Evolutionary conservation across 2,888 invertebrate genomes (phyloP), one percentile per base, ranked within the genome.

Genomic region (Tipula lateralis): DNA sequence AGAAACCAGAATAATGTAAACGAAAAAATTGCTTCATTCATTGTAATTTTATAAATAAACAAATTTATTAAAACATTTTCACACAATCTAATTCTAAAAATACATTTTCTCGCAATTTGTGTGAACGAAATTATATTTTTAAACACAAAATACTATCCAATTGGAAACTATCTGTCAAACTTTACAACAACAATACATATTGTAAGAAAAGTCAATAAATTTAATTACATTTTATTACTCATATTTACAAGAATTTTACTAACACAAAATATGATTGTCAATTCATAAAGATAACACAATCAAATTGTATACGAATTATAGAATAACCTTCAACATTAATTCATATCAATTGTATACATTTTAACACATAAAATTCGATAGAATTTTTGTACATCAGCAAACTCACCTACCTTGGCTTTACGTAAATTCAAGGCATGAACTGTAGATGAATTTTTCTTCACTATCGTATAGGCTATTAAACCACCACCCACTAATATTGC

Each of bases 371-470:
- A 66, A 66, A 66, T 9, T 66, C 19, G 66, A 66, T 24, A 66
- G 24, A 24, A 9, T 66, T 7, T 66, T 24, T 66, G 24, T 24
- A 24, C 24, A 0, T 44, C 44, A 32, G 6, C 32, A 6, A 32
- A 32, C 39, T 50, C 66, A 66, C 66, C 19, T 84, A 84, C 84
- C 50, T 84, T 84, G 7, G 29, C 7, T 44, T 84, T 84, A 30
- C 84, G 84, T 30, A 84, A 50, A 84, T 84, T 84, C 29, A 84
- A 84, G 44, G 84, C 84, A 50, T 50, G 50, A 44, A 84, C 84
- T 2, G 84, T 84, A 19, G 13, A 29, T 6, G 50, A 29, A n/a
- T 84, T 44, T 50, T 34, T n/a, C n/a, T 84, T 84, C 50, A 29
- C 44, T 19, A 44, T 84, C 7, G 84, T 13, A 16, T 29, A 84